Evolutionary conservation across 2,888 invertebrate species (phyloP), one percentile per base, ranked within the genome.

Genomic region (Dilophus febrilis): DNA sequence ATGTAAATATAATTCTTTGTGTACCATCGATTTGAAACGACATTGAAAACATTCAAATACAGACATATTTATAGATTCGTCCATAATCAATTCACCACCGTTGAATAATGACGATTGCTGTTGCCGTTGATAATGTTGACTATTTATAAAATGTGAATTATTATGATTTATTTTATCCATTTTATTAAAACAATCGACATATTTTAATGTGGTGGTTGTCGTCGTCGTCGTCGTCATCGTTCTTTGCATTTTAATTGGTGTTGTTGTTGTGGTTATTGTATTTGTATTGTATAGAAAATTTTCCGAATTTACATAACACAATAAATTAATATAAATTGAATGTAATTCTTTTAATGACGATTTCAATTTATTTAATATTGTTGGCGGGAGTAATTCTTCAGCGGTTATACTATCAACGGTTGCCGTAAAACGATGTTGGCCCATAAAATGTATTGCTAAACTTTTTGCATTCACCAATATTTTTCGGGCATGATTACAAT

Each of bases 11-110:
- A 87, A 70, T 61, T 87, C 86, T 64, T 86, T 86, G 57, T 85
- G 85, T 42, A 81, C 67, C 38, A 71, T 64, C 42, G 84, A 81
- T 51, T 75, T 72, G 57, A 76, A 84, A 49, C 80, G 73, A 62
- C 87, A 87, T 51, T 84, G 83, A 63, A 86, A 86, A 64, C 87
- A 87, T 60, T 86, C 86, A 58, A 83, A 87, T 10, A 6, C 4
- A 6, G 22, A 22, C 22, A 22, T 22, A 8, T 22, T 8, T 6
- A 22, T 22, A 22, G 22, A 4, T 22, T 22, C 22, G 4, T 22
- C 8, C 22, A 22, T 22, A 4, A 22, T 22, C 22, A 22, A 6
- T 22, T 6, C 22, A 8, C 22, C n/a, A n/a, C n/a, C n/a, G n/a
- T n/a, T n/a, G n/a, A n/a, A n/a, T n/a, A n/a, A n/a, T n/a, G n/a